phyloP scores from a whole-genome alignment of 1,140 invertebrate genomes.

The Neotoxoptera formosana region DNA sequence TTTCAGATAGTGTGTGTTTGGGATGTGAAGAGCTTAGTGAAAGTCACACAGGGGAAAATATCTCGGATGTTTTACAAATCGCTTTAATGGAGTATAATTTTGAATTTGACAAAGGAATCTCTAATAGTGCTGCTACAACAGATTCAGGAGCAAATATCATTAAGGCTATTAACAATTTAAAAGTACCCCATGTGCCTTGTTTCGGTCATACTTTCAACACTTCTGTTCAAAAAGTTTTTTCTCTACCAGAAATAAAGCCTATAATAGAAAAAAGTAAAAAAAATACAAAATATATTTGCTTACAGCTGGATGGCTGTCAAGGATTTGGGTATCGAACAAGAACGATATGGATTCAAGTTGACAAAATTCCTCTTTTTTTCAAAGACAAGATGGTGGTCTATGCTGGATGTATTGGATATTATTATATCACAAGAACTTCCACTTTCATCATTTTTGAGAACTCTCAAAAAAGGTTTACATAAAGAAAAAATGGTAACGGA shows the following conservation, averaged over 20 bases:
- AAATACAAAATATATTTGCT: conserved; percentile 11
- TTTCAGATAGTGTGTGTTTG: neutral
- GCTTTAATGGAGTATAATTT: neutral
- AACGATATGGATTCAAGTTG: neutral
- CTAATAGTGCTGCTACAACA: neutral
- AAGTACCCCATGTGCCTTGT: neutral
- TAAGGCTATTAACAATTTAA: neutral
- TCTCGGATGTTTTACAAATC: neutral
- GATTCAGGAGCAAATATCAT: neutral
- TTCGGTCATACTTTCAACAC: neutral
- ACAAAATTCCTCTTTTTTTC: neutral
- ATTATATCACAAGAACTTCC: neutral
- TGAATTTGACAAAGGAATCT: neutral
- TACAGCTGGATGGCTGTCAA: neutral
- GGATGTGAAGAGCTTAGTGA: conserved; percentile 5
- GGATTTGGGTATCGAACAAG: neutral
- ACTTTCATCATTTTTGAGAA: neutral
- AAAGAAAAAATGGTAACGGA: neutral
- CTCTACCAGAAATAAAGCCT: neutral
- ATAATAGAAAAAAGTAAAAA: neutral
- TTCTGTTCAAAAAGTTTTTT: neutral
- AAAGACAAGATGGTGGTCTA: neutral
- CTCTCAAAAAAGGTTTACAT: neutral
- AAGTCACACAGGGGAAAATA: neutral
- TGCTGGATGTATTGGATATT: neutral